Evolutionary conservation across 2,888 invertebrate species (phyloP).

Genomic region (Acleris sparsana): DNA sequence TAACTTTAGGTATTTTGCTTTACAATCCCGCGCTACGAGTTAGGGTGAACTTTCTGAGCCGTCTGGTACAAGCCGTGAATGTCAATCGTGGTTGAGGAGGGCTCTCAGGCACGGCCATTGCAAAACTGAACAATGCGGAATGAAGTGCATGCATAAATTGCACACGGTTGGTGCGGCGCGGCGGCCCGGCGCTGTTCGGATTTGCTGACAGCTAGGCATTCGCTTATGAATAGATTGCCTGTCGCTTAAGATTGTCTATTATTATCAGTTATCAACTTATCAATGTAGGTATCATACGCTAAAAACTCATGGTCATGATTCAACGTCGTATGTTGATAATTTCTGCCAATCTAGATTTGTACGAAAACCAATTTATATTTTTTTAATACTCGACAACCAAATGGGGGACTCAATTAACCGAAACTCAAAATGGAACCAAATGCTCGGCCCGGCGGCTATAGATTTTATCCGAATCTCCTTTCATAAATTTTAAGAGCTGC

Average conservation of each 20-base stretch:
- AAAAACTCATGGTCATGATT: no score
- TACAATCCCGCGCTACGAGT: slow-evolving; percentile 27
- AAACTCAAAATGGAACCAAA: slow-evolving; percentile 42
- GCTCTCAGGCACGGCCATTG: slow-evolving; percentile 63
- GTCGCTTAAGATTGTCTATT: not conserved
- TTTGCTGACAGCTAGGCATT: slow-evolving; percentile 22
- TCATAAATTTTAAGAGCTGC: slow-evolving; percentile 28
- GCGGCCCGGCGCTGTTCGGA: slow-evolving; percentile 12
- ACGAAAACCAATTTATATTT: no score
- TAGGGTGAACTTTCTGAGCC: slow-evolving; percentile 57
- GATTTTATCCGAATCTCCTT: slow-evolving; percentile 39
- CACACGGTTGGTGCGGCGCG: slow-evolving; percentile 38
- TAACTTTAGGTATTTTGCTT: slow-evolving; percentile 37
- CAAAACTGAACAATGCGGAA: slow-evolving; percentile 73
- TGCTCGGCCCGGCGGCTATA: slow-evolving; percentile 36
- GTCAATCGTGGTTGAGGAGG: slow-evolving; percentile 69
- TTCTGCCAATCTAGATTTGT: no score
- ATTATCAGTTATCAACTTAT: no score
- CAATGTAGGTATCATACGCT: no score
- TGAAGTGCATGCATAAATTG: slow-evolving; percentile 63
- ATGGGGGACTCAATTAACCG: slow-evolving; percentile 40
- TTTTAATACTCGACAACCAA: not conserved
- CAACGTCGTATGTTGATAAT: no score
- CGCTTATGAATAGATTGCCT: slow-evolving; percentile 7
- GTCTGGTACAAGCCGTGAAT: slow-evolving; percentile 63